phyloP scores from a whole-genome alignment of 2,797 vertebrate genomes.

The Enteromius viviparus region DNA sequence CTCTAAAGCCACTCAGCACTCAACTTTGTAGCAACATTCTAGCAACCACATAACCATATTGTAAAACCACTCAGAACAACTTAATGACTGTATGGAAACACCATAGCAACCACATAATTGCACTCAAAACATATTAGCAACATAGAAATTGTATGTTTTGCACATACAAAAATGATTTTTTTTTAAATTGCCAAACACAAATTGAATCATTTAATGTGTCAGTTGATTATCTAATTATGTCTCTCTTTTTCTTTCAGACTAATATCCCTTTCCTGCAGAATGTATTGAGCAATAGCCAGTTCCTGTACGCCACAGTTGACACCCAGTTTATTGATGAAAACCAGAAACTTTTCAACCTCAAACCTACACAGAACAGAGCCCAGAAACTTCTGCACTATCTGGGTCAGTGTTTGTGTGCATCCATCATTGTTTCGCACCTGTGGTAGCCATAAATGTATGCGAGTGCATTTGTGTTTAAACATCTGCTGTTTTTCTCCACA shows the following conservation, averaged over 20 bases:
- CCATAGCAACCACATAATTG: constrained; percentile 1
- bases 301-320: constrained; percentile 88
- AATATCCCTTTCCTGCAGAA: constrained; percentile 98
- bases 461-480: constrained; percentile 27
- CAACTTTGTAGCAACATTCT: constrained; percentile 10
- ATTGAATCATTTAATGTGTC: constrained; percentile 7
- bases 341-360: constrained; percentile 90
- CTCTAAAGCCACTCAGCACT: not conserved
- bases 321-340: constrained; percentile 97
- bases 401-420: constrained; percentile 66
- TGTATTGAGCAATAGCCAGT: constrained; percentile 89
- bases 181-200: not conserved
- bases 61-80: not conserved
- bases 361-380: constrained; percentile 89
- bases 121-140: constrained; percentile 22
- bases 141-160: not conserved
- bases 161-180: not conserved
- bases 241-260: constrained; percentile 79
- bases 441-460: constrained; percentile 21
- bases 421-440: constrained; percentile 25
- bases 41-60: constrained; percentile 1
- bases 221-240: constrained; percentile 1
- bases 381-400: constrained; percentile 94
- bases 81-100: constrained; percentile 2
- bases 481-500: constrained; percentile 61